Evolutionary conservation across 2,888 invertebrate genomes (phyloP).

Genomic region (Eugnorisma glareosa): DNA sequence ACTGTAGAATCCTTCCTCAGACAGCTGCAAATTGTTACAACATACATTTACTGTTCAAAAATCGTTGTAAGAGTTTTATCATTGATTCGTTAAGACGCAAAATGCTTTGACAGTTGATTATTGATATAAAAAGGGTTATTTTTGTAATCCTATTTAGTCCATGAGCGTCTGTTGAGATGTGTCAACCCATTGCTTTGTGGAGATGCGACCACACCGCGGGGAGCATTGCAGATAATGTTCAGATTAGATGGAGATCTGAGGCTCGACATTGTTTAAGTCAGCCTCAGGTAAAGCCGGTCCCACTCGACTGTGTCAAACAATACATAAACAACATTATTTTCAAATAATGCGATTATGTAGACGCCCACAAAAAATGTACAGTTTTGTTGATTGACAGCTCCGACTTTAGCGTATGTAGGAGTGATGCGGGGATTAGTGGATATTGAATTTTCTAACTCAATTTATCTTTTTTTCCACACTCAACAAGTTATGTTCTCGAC

Average conservation of each 20-base stretch:
- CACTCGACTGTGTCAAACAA: conserved; percentile 84
- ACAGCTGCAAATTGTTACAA: conserved; percentile 79
- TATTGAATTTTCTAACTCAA: conserved; percentile 47
- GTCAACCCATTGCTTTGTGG: conserved; percentile 90
- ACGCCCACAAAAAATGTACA: conserved; percentile 75
- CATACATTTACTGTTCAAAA: conserved; percentile 70
- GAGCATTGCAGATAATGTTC: conserved; percentile 84
- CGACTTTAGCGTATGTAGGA: conserved; percentile 63
- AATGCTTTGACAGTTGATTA: conserved; percentile 75
- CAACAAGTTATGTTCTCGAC: conserved; percentile 7
- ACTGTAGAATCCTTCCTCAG: conserved; percentile 74
- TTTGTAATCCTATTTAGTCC: conserved; percentile 87
- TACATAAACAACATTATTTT: conserved; percentile 88
- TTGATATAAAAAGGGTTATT: conserved; percentile 78
- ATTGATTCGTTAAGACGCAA: conserved; percentile 72
- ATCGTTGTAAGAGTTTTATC: conserved; percentile 53
- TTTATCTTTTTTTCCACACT: conserved; percentile 26
- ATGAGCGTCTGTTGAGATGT: conserved; percentile 86
- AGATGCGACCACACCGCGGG: conserved; percentile 85
- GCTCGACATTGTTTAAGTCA: conserved; percentile 86
- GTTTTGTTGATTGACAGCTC: conserved; percentile 78
- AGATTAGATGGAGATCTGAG: conserved; percentile 89
- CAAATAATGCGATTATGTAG: conserved; percentile 84
- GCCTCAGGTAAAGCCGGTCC: conserved; percentile 79
- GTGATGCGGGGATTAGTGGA: conserved; percentile 65